phyloP scores from a whole-genome alignment of 2,888 invertebrate genomes.

The Lepidocyrtoides sp. region DNA sequence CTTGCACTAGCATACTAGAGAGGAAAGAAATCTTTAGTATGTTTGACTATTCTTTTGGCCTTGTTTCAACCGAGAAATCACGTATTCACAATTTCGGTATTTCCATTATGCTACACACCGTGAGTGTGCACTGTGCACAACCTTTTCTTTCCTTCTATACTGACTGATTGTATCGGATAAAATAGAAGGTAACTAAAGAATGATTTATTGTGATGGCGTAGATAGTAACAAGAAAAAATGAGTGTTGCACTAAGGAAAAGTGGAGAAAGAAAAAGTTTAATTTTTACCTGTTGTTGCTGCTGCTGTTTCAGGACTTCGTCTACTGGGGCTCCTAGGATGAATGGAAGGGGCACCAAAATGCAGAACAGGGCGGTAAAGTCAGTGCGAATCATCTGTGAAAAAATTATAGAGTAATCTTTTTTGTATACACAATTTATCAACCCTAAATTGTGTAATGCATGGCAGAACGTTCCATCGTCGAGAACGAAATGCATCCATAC shows the following conservation, averaged over 20 bases:
- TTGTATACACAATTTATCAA: background rate
- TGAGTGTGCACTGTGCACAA: background rate
- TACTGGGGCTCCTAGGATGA: constrained; percentile 84
- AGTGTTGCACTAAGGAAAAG: background rate
- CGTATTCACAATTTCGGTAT: no score
- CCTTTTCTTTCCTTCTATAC: background rate
- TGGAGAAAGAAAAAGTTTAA: constrained; percentile 30
- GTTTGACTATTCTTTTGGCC: no score
- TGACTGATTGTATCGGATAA: background rate
- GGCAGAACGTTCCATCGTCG: background rate
- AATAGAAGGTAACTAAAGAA: constrained; percentile 1
- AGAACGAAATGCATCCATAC: background rate
- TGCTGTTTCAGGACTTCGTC: constrained; percentile 85
- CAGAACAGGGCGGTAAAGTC: constrained; percentile 84
- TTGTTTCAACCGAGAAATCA: no score
- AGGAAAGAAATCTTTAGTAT: no score
- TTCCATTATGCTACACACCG: background rate
- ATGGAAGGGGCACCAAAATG: constrained; percentile 83
- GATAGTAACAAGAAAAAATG: background rate
- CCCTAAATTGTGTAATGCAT: background rate
- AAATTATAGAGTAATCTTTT: background rate
- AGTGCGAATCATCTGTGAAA: constrained; percentile 83
- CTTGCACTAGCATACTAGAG: no score
- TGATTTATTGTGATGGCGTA: background rate
- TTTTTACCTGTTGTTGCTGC: constrained; percentile 71